Base-by-base conservation (phyloP, 2,888 invertebrate genomes). In the Cryptus armator region DNA sequence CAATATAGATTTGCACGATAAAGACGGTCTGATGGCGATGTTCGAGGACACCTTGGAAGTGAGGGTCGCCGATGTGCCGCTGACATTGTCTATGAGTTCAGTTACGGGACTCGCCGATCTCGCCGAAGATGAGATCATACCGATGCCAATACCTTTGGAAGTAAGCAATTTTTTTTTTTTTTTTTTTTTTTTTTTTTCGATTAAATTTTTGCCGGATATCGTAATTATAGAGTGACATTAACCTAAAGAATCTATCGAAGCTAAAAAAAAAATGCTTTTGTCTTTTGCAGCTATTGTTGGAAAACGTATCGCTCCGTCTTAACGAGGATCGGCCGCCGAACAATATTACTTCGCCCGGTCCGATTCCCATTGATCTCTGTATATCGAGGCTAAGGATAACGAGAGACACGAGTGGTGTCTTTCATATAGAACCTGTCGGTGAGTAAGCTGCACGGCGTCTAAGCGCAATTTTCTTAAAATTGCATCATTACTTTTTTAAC, bases 121-220 rank as follows among this genome's bases (percentile, higher is more conserved):
- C 86, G 95, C 97, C 0, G 98, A 98, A 92, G 98, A 99, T 93
- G 98, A 99, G 94, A 95, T 97, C 51, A 95, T 97, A 32, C 96
- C 96, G 1, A 96, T 96, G 79, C 97, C 98, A 0, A 96, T 98
- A 94, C 98, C 98, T 4, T 94, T 98, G 90, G 96, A 97, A 95
- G 97, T 98, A 93, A 93, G 92, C 82, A 44, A 51, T 16, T 74
- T 76, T 37, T 24, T 24, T 24, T 24, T 3, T 24, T 24, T 24
- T 19, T 19, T 19, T 19, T 19, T 19, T 19, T 19, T n/a, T n/a
- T n/a, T n/a, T n/a, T n/a, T 19, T 19, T 19, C 19, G 19, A 0
- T 19, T 24, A 24, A 24, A 1, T 2, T 24, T 24, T 24, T 24
- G 2, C 24, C 24, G 24, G 24, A 24, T 24, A 24, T 24, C 24